These are phyloP conservation scores for Mastacembelus armatus DNA, from an alignment of 2,797 vertebrate genomes.

Conservation along the genomic window DNA sequence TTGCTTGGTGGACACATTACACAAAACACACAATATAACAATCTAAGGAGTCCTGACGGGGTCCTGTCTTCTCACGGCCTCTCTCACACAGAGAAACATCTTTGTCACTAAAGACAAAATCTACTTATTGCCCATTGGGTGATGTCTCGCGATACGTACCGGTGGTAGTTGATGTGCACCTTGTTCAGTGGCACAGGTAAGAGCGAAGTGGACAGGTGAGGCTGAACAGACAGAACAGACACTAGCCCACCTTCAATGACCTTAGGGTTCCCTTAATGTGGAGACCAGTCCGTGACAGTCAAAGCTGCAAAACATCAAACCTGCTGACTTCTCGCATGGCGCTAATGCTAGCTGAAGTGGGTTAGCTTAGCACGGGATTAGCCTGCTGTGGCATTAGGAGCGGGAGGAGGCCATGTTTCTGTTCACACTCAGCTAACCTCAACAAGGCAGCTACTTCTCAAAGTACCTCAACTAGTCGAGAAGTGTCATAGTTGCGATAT, in stretches of 20 bases:
- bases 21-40: too few species aligned
- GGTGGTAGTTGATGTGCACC: too few species aligned
- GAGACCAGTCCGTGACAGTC: neutral
- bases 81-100: too few species aligned
- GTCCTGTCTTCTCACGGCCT: too few species aligned
- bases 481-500: neutral
- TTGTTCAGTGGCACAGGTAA: too few species aligned
- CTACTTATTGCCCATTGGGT: too few species aligned
- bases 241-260: neutral
- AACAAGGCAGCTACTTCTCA: slow-evolving; percentile 14
- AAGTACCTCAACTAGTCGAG: neutral
- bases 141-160: too few species aligned
- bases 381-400: slow-evolving; percentile 64
- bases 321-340: slow-evolving; percentile 22
- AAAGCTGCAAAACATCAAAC: slow-evolving; percentile 13
- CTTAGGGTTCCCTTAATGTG: neutral
- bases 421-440: too few species aligned
- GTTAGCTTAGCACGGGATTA: slow-evolving; percentile 66
- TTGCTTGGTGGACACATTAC: too few species aligned
- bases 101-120: too few species aligned
- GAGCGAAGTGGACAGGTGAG: neutral
- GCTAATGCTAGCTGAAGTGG: slow-evolving; percentile 58
- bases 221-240: neutral
- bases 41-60: too few species aligned
- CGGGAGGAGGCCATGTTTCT: slow-evolving; percentile 72